phyloP scores from a whole-genome alignment of 2,888 invertebrate species.

The Drosophila merina region DNA sequence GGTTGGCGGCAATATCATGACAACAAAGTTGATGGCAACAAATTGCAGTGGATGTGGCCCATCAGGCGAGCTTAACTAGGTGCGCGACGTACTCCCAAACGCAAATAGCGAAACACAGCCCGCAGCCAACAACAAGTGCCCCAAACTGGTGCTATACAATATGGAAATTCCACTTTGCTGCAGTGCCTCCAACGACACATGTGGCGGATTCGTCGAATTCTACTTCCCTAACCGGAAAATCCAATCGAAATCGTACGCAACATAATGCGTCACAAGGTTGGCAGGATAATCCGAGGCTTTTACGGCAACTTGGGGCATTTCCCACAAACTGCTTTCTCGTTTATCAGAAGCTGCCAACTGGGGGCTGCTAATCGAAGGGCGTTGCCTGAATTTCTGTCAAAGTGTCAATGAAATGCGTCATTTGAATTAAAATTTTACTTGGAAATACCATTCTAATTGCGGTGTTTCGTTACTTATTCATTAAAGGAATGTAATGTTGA shows the following conservation, averaged over 20 bases:
- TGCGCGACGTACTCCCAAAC: conserved; percentile 34
- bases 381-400: background rate
- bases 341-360: background rate
- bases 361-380: conserved; percentile 2
- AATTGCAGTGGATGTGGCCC: conserved; percentile 44
- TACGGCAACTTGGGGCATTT: background rate
- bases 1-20: conserved; percentile 32
- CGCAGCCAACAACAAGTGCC: conserved; percentile 41
- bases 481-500: background rate
- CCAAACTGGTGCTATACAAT: conserved; percentile 36
- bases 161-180: conserved; percentile 33
- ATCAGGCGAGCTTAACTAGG: conserved; percentile 43
- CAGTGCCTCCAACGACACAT: conserved; percentile 16
- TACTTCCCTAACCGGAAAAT: conserved; percentile 14
- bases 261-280: conserved; percentile 41
- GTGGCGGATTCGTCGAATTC: conserved; percentile 19
- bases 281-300: conserved; percentile 32
- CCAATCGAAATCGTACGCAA: conserved; percentile 38
- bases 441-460: background rate
- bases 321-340: conserved; percentile 10
- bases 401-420: background rate
- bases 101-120: conserved; percentile 10
- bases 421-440: background rate
- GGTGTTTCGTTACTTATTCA: background rate
- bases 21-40: conserved; percentile 49